phyloP scores from a whole-genome alignment of 2,113 vertebrate genomes.

The Meleagris gallopavo region DNA sequence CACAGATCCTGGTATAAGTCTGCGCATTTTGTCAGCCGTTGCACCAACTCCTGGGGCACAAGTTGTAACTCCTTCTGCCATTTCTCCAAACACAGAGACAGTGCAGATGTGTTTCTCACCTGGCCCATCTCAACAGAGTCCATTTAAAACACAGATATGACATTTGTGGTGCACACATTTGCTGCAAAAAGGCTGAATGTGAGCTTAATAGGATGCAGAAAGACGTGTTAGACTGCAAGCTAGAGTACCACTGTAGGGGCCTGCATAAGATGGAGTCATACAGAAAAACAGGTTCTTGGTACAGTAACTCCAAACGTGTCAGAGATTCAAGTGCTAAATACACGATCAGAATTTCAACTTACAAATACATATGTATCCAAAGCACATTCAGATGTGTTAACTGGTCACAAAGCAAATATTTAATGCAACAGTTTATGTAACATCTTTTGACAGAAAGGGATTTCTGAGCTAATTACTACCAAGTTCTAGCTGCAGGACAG shows the following conservation, averaged over 20 bases:
- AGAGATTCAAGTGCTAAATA: not conserved
- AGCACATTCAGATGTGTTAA: not conserved
- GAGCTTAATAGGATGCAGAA: not conserved
- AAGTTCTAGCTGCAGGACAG: not conserved
- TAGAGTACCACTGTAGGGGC: accelerated
- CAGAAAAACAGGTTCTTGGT: not conserved
- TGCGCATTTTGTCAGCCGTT: not conserved
- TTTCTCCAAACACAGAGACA: not conserved
- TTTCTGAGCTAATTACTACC: not conserved
- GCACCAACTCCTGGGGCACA: not conserved
- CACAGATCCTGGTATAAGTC: not conserved
- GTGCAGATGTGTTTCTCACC: not conserved
- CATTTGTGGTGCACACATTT: not conserved
- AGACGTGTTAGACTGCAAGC: not conserved
- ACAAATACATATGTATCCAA: not conserved
- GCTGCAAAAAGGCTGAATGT: not conserved
- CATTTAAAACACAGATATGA: not conserved
- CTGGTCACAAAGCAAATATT: not conserved
- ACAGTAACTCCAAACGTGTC: not conserved
- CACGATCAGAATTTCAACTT: not conserved
- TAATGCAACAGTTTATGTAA: not conserved
- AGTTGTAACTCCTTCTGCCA: not conserved
- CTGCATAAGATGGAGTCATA: not conserved
- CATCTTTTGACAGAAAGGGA: not conserved
- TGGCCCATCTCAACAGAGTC: not conserved